phyloP scores from a whole-genome alignment of 2,888 invertebrate species.

The Epiblema foenella region DNA sequence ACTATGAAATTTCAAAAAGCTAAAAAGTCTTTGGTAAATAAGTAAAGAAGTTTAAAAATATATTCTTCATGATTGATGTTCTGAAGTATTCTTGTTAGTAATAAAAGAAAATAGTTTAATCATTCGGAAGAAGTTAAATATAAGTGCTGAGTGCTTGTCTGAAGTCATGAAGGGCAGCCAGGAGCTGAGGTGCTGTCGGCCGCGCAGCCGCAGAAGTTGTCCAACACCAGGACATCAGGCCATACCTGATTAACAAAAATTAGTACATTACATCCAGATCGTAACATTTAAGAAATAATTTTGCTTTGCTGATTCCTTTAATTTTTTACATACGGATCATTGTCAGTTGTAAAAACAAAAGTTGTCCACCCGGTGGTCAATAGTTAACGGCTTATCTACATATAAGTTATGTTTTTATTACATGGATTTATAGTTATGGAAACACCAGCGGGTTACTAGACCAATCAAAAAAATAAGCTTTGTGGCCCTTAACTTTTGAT shows the following conservation, averaged over 20 bases:
- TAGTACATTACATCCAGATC: not conserved
- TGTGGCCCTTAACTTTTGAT: too few species aligned
- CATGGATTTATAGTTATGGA: too few species aligned
- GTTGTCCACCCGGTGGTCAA: too few species aligned
- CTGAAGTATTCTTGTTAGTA: too few species aligned
- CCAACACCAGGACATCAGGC: slow-evolving; percentile 91
- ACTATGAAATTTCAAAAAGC: slow-evolving; percentile 49
- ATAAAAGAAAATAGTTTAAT: not conserved
- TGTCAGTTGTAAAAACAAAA: too few species aligned
- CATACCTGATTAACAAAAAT: slow-evolving; percentile 78
- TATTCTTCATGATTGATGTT: not conserved
- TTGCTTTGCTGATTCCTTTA: not conserved
- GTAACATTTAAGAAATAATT: not conserved
- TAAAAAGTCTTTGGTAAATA: not conserved
- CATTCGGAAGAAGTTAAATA: slow-evolving; percentile 70
- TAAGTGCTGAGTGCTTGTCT: slow-evolving; percentile 89
- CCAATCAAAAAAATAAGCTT: too few species aligned
- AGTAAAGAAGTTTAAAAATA: slow-evolving; percentile 2
- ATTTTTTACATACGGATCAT: too few species aligned
- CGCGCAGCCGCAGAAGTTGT: slow-evolving; percentile 86
- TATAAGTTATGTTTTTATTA: too few species aligned
- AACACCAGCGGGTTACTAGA: too few species aligned
- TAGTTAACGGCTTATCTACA: too few species aligned
- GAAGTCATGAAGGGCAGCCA: slow-evolving; percentile 90
- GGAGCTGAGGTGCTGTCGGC: slow-evolving; percentile 88